Evolutionary conservation across 1,140 invertebrate species (phyloP).

Genomic region (Drosophila saltans): DNA sequence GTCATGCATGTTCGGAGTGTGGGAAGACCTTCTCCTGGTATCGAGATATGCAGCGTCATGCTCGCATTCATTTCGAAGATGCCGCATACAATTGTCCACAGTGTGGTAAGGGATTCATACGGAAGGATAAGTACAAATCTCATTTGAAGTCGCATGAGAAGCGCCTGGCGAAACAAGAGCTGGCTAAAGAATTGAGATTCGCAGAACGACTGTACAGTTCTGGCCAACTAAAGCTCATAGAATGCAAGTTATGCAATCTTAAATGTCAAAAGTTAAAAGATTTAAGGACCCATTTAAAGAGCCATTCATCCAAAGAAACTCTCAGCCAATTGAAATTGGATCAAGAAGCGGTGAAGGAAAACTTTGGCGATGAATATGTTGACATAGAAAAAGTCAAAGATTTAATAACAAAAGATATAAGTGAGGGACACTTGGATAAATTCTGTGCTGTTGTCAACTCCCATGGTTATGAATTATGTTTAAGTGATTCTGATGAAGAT

Average conservation of each 20-base stretch:
- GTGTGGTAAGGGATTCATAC: conserved; percentile 64
- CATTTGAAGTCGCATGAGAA: conserved; percentile 59
- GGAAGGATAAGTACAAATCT: conserved; percentile 68
- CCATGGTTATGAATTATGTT: conserved; percentile 66
- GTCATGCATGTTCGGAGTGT: conserved; percentile 55
- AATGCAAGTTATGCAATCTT: conserved; percentile 66
- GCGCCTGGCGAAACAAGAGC: conserved; percentile 28
- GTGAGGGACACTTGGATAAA: conserved; percentile 37
- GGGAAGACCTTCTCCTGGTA: conserved; percentile 69
- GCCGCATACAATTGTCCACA: conserved; percentile 42
- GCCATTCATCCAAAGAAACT: conserved; percentile 37
- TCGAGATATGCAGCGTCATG: conserved; percentile 70
- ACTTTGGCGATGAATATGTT: conserved; percentile 27
- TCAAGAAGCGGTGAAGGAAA: conserved; percentile 58
- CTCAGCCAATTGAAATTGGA: conserved; percentile 36
- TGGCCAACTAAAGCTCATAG: conserved; percentile 31
- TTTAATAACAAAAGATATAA: conserved; percentile 49
- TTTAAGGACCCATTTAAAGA: conserved; percentile 49
- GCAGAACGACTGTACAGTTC: conserved; percentile 66
- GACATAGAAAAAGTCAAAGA: conserved; percentile 31
- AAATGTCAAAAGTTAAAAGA: conserved; percentile 44
- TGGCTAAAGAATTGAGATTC: conserved; percentile 54
- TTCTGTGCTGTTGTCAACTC: conserved; percentile 61
- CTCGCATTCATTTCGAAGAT: conserved; percentile 53
- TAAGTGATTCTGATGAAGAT: conserved; percentile 73